These are phyloP conservation scores for Nyctereutes procyonoides DNA, from an alignment of 2,113 vertebrate genomes.

Conservation along the genomic window DNA sequence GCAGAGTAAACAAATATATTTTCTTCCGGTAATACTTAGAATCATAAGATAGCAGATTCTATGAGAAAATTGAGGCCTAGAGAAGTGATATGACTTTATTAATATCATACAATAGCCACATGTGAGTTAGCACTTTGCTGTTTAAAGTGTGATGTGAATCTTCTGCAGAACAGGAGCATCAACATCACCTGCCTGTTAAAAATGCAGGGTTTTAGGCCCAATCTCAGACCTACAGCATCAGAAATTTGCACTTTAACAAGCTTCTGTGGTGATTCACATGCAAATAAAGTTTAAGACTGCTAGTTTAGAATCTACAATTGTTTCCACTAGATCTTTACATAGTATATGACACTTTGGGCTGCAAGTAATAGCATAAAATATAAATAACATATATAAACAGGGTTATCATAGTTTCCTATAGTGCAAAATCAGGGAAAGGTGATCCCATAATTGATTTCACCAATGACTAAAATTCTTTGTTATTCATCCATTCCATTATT, in stretches of 20 bases:
- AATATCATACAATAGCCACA: neutral
- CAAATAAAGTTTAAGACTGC: neutral
- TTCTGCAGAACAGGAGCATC: neutral
- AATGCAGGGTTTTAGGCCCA: neutral
- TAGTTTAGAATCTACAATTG: neutral
- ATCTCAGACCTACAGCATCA: neutral
- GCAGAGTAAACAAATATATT: neutral
- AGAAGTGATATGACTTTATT: neutral
- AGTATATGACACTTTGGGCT: neutral
- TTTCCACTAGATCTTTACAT: neutral
- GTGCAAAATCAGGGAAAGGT: neutral
- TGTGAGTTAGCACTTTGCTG: neutral
- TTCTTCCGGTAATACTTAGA: neutral
- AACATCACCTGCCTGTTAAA: neutral
- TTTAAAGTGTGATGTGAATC: neutral
- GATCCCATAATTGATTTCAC: neutral
- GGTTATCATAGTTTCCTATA: neutral
- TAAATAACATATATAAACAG: neutral
- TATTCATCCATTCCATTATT: neutral
- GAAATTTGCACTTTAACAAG: neutral
- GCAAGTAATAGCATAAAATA: neutral
- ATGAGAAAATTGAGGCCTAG: neutral
- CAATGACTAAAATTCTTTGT: neutral
- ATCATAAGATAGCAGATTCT: neutral
- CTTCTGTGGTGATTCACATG: neutral